Conservation (phyloP, 2,888 invertebrate genomes). For the Drosophila pseudotakahashii region DNA sequence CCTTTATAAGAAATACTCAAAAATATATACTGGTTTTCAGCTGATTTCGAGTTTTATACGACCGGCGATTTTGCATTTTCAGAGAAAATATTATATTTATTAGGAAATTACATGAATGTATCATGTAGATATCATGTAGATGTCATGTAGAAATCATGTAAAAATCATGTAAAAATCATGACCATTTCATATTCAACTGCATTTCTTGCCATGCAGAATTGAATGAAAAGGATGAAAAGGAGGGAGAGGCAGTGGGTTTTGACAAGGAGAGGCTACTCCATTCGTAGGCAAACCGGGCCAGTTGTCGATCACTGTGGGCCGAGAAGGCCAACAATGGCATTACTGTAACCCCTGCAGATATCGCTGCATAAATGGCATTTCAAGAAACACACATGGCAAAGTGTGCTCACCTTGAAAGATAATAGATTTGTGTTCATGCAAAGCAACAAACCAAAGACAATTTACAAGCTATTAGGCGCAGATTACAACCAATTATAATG, state of each 20-base stretch:
- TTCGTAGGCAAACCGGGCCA: constrained; percentile 69
- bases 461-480: not conserved
- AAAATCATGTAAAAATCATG: no score
- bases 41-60: no score
- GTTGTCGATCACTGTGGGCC: constrained; percentile 31
- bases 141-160: no score
- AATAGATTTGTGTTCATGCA: not conserved
- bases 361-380: not conserved
- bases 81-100: no score
- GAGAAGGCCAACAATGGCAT: constrained; percentile 4
- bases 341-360: not conserved
- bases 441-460: not conserved
- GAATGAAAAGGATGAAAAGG: constrained; percentile 24
- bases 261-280: constrained; percentile 52
- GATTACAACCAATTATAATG: not conserved
- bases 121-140: no score
- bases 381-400: constrained; percentile 6
- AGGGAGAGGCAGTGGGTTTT: constrained; percentile 10
- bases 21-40: no score
- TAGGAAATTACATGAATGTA: no score
- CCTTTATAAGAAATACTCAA: no score
- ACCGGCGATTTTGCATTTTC: no score
- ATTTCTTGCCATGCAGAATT: constrained; percentile 4
- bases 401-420: constrained; percentile 24
- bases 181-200: not conserved